Evolutionary conservation across 1,140 invertebrate species (phyloP).

Genomic region (Homarus americanus): DNA sequence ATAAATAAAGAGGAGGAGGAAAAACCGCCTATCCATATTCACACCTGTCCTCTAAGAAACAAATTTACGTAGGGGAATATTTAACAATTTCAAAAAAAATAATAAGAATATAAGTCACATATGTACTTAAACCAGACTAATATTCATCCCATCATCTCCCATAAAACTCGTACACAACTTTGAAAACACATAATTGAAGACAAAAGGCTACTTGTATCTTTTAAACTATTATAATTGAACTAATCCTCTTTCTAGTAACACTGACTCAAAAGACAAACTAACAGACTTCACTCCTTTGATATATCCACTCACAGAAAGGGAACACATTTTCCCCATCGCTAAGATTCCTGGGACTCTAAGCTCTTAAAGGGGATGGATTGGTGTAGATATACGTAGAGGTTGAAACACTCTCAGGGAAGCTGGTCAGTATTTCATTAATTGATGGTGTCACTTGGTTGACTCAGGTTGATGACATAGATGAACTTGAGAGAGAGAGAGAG

Average conservation of each 20-base stretch:
- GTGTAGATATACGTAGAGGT: not conserved
- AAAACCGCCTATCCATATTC: no score
- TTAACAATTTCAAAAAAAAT: no score
- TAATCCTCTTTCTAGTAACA: not conserved
- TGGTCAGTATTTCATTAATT: not conserved
- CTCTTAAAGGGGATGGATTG: not conserved
- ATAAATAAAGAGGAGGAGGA: no score
- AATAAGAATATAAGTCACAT: no score
- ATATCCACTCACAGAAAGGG: not conserved
- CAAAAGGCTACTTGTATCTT: not conserved
- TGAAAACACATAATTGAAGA: not conserved
- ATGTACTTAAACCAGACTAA: no score
- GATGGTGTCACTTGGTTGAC: no score
- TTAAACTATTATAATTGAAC: not conserved
- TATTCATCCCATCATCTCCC: not conserved
- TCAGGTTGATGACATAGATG: no score
- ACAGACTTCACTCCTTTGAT: not conserved
- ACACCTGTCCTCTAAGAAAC: no score
- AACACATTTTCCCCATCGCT: not conserved
- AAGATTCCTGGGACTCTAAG: not conserved
- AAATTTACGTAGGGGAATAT: no score
- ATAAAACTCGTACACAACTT: not conserved
- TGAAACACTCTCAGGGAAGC: not conserved
- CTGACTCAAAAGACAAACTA: not conserved
- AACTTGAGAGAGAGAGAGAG: no score